Conservation (phyloP, 2,888 invertebrate species). For the Drosophila parthenogenetica region DNA sequence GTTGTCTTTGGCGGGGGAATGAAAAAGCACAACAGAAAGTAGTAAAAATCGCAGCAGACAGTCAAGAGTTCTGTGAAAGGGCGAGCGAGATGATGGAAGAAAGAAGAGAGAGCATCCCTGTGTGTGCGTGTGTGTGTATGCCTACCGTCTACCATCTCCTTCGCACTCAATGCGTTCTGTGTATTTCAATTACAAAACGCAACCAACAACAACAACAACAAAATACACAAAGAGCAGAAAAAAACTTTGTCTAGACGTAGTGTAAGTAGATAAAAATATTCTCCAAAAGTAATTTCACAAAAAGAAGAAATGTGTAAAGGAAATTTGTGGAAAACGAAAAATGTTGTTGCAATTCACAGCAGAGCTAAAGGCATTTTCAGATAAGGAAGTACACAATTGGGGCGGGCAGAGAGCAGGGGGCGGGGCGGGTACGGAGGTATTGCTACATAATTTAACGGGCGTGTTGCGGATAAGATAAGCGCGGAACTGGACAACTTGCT, state of each 20-base stretch:
- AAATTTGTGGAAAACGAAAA: constrained; percentile 41
- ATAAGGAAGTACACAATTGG: constrained; percentile 62
- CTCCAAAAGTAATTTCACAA: constrained; percentile 36
- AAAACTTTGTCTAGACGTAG: constrained; percentile 53
- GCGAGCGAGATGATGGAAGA: too few species aligned
- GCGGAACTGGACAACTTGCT: constrained; percentile 27
- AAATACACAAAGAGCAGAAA: background rate
- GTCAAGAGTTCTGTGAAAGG: constrained; percentile 13
- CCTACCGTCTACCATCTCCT: constrained; percentile 20
- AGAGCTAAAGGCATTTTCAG: constrained; percentile 42
- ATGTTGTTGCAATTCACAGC: constrained; percentile 50
- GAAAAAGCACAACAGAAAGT: constrained; percentile 53
- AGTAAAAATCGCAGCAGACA: constrained; percentile 70
- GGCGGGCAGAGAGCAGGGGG: background rate
- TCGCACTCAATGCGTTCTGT: constrained; percentile 26
- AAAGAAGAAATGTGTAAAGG: constrained; percentile 24
- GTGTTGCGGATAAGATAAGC: constrained; percentile 73
- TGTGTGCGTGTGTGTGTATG: constrained; percentile 5
- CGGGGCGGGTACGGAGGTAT: constrained; percentile 6
- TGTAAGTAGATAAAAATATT: constrained; percentile 72
- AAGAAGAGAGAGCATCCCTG: constrained; percentile 24
- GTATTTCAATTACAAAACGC: constrained; percentile 43
- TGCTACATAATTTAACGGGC: constrained; percentile 59
- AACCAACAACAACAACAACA: constrained; percentile 28
- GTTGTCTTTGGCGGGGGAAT: constrained; percentile 37